phyloP scores from a whole-genome alignment of 2,113 vertebrate genomes.

The Rhynchomys soricoides region DNA sequence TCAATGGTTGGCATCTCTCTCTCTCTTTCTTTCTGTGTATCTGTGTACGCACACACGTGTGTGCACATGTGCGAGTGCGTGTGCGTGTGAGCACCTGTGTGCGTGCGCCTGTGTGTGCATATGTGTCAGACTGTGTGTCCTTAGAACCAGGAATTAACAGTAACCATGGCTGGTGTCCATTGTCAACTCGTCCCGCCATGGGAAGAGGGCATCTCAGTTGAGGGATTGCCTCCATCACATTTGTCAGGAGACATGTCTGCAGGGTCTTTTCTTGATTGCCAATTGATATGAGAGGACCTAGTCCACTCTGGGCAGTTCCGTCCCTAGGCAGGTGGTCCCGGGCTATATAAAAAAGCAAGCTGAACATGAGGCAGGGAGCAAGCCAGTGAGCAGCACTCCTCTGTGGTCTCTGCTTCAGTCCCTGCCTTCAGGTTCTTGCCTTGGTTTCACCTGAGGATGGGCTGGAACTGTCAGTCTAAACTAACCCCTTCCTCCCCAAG shows the following conservation, averaged over 20 bases:
- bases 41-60: no score
- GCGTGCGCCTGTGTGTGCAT: no score
- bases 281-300: neutral
- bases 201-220: neutral
- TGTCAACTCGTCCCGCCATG: no score
- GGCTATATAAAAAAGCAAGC: neutral
- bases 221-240: no score
- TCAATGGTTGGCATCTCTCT: accelerated
- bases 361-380: neutral
- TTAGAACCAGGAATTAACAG: neutral
- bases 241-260: neutral
- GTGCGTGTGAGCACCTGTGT: no score
- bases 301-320: neutral
- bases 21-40: neutral
- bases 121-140: neutral
- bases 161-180: neutral
- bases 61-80: no score
- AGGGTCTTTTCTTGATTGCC: neutral
- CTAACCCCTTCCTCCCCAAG: neutral
- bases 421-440: neutral
- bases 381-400: neutral
- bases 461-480: neutral
- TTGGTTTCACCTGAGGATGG: neutral
- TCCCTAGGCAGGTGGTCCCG: neutral
- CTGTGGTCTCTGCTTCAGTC: neutral